Evolutionary conservation across 1,140 invertebrate species (phyloP).

Genomic region (Drosophila elegans): DNA sequence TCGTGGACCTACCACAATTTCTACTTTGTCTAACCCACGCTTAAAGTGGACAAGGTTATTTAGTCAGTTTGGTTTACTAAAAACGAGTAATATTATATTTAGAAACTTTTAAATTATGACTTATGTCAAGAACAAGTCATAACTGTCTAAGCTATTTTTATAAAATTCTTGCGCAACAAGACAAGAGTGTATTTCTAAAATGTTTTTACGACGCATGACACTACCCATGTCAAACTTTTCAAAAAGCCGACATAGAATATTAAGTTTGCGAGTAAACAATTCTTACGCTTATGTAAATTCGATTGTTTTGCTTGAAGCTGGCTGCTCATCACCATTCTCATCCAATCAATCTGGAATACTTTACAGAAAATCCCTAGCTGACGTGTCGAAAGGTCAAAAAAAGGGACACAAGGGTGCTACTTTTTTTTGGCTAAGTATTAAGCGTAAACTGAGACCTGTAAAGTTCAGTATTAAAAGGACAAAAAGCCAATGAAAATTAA

Average conservation of each 20-base stretch:
- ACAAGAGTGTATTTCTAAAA: background rate
- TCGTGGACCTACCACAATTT: too few relatives aligned
- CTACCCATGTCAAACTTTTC: background rate
- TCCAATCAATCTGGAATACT: conserved; percentile 27
- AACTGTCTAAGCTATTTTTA: background rate
- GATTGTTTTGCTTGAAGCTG: conserved; percentile 1
- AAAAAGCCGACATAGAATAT: too few relatives aligned
- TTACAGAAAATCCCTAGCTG: conserved; percentile 18
- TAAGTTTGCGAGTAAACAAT: conserved; percentile 3
- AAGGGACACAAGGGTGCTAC: conserved; percentile 6
- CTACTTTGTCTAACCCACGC: background rate
- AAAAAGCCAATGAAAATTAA: conserved; percentile 30
- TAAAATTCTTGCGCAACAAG: background rate
- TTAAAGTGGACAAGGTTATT: background rate
- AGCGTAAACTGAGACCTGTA: conserved; percentile 13
- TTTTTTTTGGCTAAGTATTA: background rate
- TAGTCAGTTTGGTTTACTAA: background rate
- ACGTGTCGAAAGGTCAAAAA: conserved; percentile 22
- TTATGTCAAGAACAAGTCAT: conserved; percentile 1
- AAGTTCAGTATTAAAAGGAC: conserved; percentile 23
- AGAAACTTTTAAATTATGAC: background rate
- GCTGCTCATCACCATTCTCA: conserved; percentile 12
- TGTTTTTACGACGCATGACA: background rate
- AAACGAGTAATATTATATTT: conserved; percentile 1
- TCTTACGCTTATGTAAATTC: conserved; percentile 10